A percentile compares a stretch with the other conserved stretches of the same genome.
phyloP scores from a whole-genome alignment of 2,888 invertebrate species.

The Sericinus montela region DNA sequence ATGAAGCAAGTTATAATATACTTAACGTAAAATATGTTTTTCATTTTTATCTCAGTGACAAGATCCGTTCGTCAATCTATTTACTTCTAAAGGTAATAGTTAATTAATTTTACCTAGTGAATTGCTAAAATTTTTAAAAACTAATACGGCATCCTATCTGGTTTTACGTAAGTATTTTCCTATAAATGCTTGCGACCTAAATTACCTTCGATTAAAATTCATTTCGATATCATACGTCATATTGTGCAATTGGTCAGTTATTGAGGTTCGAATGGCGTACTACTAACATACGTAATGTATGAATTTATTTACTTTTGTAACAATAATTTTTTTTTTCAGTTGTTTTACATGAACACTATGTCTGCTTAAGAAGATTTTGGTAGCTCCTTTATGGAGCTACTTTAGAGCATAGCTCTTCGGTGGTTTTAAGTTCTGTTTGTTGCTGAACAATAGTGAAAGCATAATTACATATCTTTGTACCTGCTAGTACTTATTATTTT shows the following conservation, averaged over 20 bases:
- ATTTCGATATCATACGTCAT: no score
- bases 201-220: no score
- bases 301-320: no score
- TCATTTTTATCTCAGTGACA: constrained; percentile 28
- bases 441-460: neutral
- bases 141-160: no score
- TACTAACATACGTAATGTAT: no score
- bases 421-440: constrained; percentile 22
- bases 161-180: no score
- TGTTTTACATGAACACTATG: constrained; percentile 50
- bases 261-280: no score
- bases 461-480: constrained; percentile 26
- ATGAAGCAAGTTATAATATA: constrained; percentile 19
- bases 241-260: no score
- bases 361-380: constrained; percentile 40
- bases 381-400: constrained; percentile 54
- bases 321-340: constrained; percentile 50
- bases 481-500: constrained; percentile 15
- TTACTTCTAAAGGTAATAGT: constrained; percentile 65
- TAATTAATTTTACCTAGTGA: constrained; percentile 17
- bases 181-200: no score
- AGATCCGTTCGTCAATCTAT: constrained; percentile 50
- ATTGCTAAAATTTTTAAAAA: no score
- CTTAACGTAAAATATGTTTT: constrained; percentile 47
- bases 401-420: constrained; percentile 38